These are phyloP conservation scores for Nipponia nippon DNA, from an alignment of 2,113 vertebrate species.

Conservation along the genomic window DNA sequence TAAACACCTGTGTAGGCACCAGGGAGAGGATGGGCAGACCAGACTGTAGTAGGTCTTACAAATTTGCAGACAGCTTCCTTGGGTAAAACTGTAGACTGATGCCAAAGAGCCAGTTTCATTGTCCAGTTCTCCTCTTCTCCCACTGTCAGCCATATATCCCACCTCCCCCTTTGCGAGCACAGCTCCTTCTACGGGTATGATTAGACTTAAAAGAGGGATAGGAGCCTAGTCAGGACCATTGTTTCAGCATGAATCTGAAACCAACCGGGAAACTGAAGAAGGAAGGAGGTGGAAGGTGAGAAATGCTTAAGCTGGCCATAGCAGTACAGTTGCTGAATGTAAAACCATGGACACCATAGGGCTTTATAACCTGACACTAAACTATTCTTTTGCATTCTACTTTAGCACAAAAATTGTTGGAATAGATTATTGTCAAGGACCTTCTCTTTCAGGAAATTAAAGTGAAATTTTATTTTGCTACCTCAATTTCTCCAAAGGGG, in stretches of 20 bases:
- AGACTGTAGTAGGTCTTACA: neutral
- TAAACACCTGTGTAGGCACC: neutral
- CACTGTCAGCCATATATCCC: neutral
- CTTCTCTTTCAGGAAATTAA: neutral
- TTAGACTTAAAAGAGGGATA: neutral
- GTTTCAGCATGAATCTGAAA: neutral
- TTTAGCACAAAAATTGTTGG: neutral
- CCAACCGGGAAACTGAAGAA: neutral
- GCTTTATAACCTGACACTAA: neutral
- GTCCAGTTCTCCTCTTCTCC: neutral
- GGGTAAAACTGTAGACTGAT: neutral
- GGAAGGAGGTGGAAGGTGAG: neutral
- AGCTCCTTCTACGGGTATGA: neutral
- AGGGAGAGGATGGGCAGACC: neutral
- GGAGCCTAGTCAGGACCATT: neutral
- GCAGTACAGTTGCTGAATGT: neutral
- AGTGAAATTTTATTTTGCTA: neutral
- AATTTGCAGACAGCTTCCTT: neutral
- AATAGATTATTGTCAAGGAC: neutral
- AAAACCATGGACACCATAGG: rapidly evolving
- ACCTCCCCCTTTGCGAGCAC: neutral
- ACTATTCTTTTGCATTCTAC: neutral
- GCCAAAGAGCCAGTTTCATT: neutral
- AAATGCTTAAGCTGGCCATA: neutral
- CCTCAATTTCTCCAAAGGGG: neutral